Conservation (phyloP, 2,113 vertebrate genomes). For the Clarias magur region DNA sequence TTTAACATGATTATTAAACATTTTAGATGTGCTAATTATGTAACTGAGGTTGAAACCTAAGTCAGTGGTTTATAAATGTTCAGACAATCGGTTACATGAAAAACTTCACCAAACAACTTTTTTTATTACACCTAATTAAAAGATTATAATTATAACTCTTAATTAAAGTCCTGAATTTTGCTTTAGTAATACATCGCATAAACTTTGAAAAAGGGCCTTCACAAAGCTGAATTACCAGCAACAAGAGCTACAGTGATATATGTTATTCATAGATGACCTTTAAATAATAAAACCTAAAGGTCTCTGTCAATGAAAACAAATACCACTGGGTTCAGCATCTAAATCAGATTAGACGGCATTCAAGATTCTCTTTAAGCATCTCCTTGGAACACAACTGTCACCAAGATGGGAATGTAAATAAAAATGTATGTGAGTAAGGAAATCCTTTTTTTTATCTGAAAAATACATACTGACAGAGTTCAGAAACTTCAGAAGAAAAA, state of each 20-base stretch:
- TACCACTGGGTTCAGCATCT: not conserved
- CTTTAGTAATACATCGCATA: not conserved
- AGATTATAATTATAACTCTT: not conserved
- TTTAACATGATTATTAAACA: not conserved
- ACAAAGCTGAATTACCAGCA: conserved; percentile 18
- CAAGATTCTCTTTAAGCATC: not conserved
- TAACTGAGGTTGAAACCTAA: not conserved
- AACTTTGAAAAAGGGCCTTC: not conserved
- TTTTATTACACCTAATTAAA: too few species aligned
- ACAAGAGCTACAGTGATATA: not conserved
- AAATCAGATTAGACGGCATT: conserved; percentile 6
- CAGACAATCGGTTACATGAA: not conserved
- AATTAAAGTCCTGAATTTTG: not conserved
- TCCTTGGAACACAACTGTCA: not conserved
- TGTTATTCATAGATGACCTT: conserved; percentile 21
- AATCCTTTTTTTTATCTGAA: not conserved
- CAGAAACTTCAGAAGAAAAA: not conserved
- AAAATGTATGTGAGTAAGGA: not conserved
- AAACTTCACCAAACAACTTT: not conserved
- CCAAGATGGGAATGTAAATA: not conserved
- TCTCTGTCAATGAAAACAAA: conserved; percentile 7
- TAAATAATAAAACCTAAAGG: conserved; percentile 4
- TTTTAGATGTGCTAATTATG: not conserved
- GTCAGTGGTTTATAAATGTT: not conserved
- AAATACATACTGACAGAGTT: not conserved